Base-by-base conservation (phyloP, 2,113 vertebrate species). In the Dendrocopos noguchii region DNA sequence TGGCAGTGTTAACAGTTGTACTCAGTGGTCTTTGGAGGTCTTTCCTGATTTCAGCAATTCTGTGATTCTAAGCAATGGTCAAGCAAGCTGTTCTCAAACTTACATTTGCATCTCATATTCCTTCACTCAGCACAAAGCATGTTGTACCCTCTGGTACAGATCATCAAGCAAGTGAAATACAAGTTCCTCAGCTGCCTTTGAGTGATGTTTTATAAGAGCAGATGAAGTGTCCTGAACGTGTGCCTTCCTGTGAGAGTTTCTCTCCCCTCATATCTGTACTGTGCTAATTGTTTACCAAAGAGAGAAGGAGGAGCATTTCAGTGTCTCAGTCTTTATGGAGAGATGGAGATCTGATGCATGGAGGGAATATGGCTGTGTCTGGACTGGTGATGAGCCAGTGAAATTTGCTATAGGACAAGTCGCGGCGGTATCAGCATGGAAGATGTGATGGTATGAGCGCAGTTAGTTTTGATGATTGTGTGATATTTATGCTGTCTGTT, bases 401-500 rank as follows among this genome's bases (percentile, higher is more conserved):
- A 50, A 17, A 29, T 67, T 47, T 46, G 5, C 61, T 56, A 3
- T 16, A 14, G 71, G 39, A 39, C 39, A 39, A 39, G 39, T 39
- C 11, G 5, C 12, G 39, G 39, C 12, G 39, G 39, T 39, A 39
- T 39, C 39, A 39, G 10, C 39, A 39, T 34, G 10, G 31, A 28
- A 78, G 34, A 0, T 8, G 29, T 29, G 7, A 3, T 6, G 14
- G 17, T 31, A 10, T 2, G 34, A 67, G 9, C 1, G 11, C 22
- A 16, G 27, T 13, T 33, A 3, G 7, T 77, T 72, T 56, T 66
- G 39, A 12, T 50, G 55, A 42, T 33, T 55, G 12, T 39, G 4
- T 36, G 15, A 44, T 2, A 4, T 50, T 77, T n/a, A 7, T 44
- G 42, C 15, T 44, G 42, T 44, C 42, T 15, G 6, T 44, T 15